Evolutionary conservation across 92 coral and sea anemone species (phyloP).

Genomic region (Virgularia gustaviana): DNA sequence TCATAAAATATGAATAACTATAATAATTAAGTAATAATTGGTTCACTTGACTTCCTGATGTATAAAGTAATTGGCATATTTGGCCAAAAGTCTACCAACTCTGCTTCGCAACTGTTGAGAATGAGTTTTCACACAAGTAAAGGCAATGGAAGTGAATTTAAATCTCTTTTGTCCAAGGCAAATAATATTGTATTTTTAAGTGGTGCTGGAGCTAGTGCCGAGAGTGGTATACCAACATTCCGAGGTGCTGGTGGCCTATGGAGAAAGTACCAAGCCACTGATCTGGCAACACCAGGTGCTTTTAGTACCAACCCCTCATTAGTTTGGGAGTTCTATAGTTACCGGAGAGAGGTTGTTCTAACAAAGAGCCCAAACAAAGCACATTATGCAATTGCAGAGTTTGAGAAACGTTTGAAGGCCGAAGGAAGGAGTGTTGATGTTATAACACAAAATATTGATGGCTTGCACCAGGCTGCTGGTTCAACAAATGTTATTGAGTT

Average conservation of each 20-base stretch:
- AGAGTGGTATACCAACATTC: conserved; percentile 96
- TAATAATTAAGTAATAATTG: no score
- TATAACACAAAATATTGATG: conserved; percentile 95
- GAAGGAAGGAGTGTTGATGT: conserved; percentile 66
- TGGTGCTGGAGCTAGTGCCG: conserved; percentile 97
- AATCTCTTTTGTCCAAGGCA: conserved; percentile 62
- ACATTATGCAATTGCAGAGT: conserved; percentile 86
- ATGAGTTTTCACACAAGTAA: conserved; percentile 52
- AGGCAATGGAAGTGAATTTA: conserved; percentile 63
- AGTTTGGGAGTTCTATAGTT: conserved; percentile 99
- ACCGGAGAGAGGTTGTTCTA: conserved; percentile 85
- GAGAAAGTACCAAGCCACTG: conserved; percentile 80
- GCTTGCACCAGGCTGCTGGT: conserved; percentile 84
- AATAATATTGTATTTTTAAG: conserved; percentile 66
- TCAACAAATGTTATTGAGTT: conserved; percentile 82
- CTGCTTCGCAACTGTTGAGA: conserved; percentile 23
- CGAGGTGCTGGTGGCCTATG: conserved; percentile 97
- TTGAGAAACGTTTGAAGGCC: conserved; percentile 60
- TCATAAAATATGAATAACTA: no score
- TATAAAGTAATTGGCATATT: no score
- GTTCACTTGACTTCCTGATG: neutral
- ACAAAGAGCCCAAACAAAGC: conserved; percentile 86
- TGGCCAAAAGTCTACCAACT: neutral
- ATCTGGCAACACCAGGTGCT: conserved; percentile 74
- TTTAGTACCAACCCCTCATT: conserved; percentile 75